phyloP scores from a whole-genome alignment of 2,797 vertebrate species.

The Calcarius lapponicus region DNA sequence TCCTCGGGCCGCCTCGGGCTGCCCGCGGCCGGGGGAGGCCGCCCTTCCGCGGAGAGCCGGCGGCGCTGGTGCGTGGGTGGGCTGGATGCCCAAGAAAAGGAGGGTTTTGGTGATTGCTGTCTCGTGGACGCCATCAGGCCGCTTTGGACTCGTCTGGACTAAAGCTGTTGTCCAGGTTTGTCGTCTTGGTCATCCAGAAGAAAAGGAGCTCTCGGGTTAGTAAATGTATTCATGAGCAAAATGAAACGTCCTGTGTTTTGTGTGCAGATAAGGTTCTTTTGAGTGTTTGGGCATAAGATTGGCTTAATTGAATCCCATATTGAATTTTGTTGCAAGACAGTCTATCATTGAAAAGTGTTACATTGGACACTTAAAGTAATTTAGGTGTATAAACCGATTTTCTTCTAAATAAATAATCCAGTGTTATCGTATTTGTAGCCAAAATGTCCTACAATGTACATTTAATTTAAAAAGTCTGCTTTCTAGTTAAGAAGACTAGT shows the following conservation, averaged over 20 bases:
- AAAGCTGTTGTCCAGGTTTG: background rate
- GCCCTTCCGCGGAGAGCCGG: background rate
- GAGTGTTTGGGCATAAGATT: background rate
- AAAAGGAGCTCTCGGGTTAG: slow-evolving; percentile 29
- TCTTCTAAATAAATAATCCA: background rate
- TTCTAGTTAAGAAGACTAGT: background rate
- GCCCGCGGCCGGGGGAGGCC: background rate
- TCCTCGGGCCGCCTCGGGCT: background rate
- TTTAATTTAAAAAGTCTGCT: background rate
- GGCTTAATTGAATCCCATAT: background rate
- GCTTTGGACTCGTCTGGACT: background rate
- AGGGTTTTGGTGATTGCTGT: background rate
- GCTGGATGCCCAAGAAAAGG: background rate
- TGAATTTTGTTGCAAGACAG: background rate
- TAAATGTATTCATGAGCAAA: background rate
- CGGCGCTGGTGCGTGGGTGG: background rate
- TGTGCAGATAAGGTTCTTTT: background rate
- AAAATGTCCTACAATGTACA: background rate
- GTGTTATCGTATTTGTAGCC: background rate
- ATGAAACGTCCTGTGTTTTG: background rate
- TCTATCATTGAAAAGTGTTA: background rate
- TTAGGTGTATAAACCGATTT: background rate
- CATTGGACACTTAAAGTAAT: background rate
- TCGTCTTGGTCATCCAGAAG: background rate
- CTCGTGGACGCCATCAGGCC: slow-evolving; percentile 43